Conservation (phyloP, 2,888 invertebrate species). For the Cosmia trapezina region DNA sequence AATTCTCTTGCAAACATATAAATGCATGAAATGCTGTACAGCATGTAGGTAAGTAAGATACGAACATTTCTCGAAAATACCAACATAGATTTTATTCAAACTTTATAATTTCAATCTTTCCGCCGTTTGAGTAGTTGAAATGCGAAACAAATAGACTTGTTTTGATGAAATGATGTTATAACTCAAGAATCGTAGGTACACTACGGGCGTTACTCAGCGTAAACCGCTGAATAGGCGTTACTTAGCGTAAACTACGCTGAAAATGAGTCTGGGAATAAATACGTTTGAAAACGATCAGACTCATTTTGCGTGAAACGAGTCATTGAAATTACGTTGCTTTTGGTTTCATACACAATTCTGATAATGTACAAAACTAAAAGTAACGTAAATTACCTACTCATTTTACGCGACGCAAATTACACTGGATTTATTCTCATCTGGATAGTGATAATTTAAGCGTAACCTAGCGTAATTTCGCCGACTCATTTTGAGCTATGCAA, state of each 20-base stretch:
- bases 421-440: neutral
- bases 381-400: neutral
- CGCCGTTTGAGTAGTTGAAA: slow-evolving; percentile 17
- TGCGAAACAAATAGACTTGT: slow-evolving; percentile 14
- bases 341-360: too few species aligned
- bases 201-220: neutral
- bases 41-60: neutral
- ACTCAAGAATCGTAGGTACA: neutral
- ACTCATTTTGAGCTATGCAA: neutral
- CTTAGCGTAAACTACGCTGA: neutral
- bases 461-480: neutral
- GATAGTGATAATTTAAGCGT: neutral
- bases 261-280: too few species aligned
- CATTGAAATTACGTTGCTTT: too few species aligned
- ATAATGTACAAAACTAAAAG: neutral
- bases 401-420: neutral
- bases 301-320: too few species aligned
- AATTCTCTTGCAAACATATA: neutral
- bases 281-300: too few species aligned
- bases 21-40: neutral
- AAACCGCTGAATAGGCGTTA: neutral
- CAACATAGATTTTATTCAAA: slow-evolving; percentile 24
- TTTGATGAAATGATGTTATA: neutral
- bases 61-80: slow-evolving; percentile 3
- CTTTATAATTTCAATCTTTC: slow-evolving; percentile 7